These are phyloP conservation scores for Gastrophryne carolinensis DNA, from an alignment of 2,797 vertebrate species.

Conservation along the genomic window DNA sequence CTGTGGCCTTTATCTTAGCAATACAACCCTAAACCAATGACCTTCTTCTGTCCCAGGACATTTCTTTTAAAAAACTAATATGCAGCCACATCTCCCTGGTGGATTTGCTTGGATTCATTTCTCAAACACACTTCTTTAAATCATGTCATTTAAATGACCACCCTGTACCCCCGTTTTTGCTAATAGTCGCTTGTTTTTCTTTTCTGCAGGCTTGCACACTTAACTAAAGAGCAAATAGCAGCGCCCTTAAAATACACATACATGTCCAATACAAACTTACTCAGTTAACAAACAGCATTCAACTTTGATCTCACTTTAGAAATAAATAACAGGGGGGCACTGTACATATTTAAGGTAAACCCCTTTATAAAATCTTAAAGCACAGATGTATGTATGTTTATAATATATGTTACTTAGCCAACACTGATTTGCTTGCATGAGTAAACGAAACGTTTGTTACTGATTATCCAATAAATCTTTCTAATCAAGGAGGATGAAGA, in stretches of 20 bases:
- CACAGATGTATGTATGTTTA: background rate
- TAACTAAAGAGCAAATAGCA: too few species aligned
- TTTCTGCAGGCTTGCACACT: constrained; percentile 1
- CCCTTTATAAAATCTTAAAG: background rate
- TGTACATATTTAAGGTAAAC: background rate
- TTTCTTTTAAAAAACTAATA: background rate
- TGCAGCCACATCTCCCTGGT: constrained; percentile 4
- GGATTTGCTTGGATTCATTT: background rate
- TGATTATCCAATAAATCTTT: background rate
- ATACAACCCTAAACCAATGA: background rate
- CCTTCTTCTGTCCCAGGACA: constrained; percentile 6
- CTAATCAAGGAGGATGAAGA: background rate
- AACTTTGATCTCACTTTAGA: background rate
- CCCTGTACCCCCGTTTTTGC: background rate
- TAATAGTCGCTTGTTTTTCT: constrained; percentile 7
- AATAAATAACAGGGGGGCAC: background rate
- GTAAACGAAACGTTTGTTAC: background rate
- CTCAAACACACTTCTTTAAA: background rate
- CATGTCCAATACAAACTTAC: background rate
- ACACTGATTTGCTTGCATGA: background rate
- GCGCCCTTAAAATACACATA: background rate
- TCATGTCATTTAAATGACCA: background rate
- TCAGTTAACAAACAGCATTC: background rate
- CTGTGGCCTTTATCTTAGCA: background rate
- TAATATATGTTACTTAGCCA: background rate